Evolutionary conservation across 2,888 invertebrate genomes (phyloP).

Genomic region (Rhamnusium bicolor): DNA sequence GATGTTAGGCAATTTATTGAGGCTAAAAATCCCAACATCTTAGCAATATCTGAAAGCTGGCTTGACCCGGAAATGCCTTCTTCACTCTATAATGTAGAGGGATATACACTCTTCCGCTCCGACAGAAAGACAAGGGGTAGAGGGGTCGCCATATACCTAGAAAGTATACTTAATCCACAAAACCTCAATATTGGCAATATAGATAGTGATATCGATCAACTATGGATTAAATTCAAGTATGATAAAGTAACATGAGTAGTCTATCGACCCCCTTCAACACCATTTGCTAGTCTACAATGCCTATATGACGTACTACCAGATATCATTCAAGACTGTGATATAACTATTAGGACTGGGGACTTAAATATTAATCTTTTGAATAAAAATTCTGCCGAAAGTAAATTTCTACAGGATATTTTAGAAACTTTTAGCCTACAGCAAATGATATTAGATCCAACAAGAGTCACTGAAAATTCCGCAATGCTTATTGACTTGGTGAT

Average conservation of each 20-base stretch:
- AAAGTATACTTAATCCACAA: background rate
- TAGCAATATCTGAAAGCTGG: background rate
- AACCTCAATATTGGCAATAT: no score
- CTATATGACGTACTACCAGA: no score
- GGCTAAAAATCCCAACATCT: background rate
- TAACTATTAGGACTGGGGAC: no score
- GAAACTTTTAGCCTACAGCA: background rate
- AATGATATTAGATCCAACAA: no score
- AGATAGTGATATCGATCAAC: no score
- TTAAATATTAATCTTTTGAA: no score
- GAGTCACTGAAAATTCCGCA: no score
- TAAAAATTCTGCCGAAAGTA: no score
- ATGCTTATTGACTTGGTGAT: no score
- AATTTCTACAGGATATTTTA: background rate
- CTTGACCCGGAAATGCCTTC: background rate
- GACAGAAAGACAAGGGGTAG: background rate
- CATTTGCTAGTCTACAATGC: no score
- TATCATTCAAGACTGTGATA: no score
- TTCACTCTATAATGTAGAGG: background rate
- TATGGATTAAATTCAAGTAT: background rate
- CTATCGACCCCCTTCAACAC: no score
- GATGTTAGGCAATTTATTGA: background rate
- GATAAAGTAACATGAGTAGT: background rate
- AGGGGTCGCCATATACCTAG: background rate
- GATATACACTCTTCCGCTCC: background rate